Conservation (phyloP, 2,797 vertebrate species). For the Bovichtus variegatus region DNA sequence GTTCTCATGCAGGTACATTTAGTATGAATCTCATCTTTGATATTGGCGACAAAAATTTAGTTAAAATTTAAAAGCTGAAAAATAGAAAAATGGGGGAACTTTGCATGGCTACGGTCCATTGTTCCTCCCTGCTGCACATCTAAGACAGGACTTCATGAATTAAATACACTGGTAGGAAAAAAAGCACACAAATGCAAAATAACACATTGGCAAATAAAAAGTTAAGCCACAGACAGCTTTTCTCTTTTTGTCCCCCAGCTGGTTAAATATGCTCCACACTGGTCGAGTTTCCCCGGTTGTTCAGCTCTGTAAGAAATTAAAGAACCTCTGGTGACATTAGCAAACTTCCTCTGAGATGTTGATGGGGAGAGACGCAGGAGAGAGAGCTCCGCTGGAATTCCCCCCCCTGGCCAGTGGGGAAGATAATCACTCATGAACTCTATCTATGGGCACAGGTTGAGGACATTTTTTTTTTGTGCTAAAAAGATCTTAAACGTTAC, state of each 20-base stretch:
- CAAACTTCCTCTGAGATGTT: conserved; percentile 38
- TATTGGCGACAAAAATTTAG: background rate
- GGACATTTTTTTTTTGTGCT: conserved; percentile 34
- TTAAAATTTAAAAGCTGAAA: background rate
- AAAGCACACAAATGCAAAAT: conserved; percentile 10
- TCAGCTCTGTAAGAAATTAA: conserved; percentile 58
- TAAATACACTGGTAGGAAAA: conserved; percentile 4
- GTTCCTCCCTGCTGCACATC: conserved; percentile 11
- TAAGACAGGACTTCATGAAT: conserved; percentile 19
- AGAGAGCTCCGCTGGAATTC: conserved; percentile 52
- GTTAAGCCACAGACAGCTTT: conserved; percentile 4
- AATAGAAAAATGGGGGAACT: conserved; percentile 1
- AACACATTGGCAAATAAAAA: conserved; percentile 25
- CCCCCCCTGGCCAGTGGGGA: conserved; percentile 35
- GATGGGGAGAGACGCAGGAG: conserved; percentile 34
- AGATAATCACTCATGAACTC: conserved; percentile 61
- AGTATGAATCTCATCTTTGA: background rate
- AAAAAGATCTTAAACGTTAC: conserved; percentile 42
- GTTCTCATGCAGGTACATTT: background rate
- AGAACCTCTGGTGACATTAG: conserved; percentile 51
- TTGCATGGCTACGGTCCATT: conserved; percentile 3
- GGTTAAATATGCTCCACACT: conserved; percentile 29
- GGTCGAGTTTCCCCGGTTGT: conserved; percentile 9
- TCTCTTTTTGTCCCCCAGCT: no score
- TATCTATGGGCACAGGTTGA: conserved; percentile 30